phyloP scores from a whole-genome alignment of 2,888 invertebrate species.

The Nymphalis c-album region DNA sequence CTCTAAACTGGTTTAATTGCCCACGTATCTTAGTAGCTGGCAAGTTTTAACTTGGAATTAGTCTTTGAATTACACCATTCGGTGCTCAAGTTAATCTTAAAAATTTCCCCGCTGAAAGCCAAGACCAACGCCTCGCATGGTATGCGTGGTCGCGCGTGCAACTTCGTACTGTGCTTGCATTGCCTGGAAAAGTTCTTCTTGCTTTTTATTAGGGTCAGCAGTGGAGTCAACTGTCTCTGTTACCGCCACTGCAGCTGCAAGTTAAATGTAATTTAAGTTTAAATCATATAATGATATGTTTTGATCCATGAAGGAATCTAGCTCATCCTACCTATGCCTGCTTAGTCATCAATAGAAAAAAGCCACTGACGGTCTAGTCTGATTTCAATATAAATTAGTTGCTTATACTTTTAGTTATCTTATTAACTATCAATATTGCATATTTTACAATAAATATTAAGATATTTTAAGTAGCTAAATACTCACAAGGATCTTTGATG shows the following conservation, averaged over 20 bases:
- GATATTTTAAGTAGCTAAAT: no score
- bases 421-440: no score
- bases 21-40: background rate
- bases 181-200: slow-evolving; percentile 93
- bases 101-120: slow-evolving; percentile 84
- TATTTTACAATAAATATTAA: no score
- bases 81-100: slow-evolving; percentile 40
- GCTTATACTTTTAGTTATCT: no score
- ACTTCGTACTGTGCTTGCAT: slow-evolving; percentile 99
- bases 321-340: no score
- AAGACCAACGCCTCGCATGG: slow-evolving; percentile 93
- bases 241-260: slow-evolving; percentile 57
- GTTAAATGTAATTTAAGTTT: background rate
- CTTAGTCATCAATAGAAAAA: no score
- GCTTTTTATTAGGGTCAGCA: slow-evolving; percentile 84
- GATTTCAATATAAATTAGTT: no score
- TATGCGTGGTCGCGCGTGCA: slow-evolving; percentile 96
- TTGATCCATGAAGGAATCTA: no score
- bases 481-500: slow-evolving; percentile 84
- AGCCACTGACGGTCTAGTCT: no score
- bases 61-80: background rate
- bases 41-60: no score
- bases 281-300: no score
- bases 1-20: background rate
- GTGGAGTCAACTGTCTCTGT: slow-evolving; percentile 58